Evolutionary conservation across 2,113 vertebrate species (phyloP), one percentile per base, ranked within the genome.

Genomic region (Paratilapia polleni): DNA sequence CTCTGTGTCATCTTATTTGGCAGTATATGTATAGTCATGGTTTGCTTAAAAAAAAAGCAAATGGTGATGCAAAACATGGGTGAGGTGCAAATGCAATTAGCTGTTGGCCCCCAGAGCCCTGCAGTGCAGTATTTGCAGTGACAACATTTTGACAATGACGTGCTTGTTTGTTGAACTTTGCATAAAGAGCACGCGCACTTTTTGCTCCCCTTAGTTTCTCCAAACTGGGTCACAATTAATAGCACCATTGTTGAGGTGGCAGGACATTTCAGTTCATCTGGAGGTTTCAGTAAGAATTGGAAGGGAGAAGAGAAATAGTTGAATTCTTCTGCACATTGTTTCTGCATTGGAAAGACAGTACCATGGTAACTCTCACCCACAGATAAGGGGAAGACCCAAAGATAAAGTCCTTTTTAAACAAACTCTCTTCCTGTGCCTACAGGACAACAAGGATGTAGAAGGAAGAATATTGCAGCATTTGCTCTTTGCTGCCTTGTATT

Each of bases 141-240:
- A 22, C 78, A 70, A 66, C 52, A 34, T 15, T 82, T 36, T 80
- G 49, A 92, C 88, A 90, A 87, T 88, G 88, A 73, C 61, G 34
- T 87, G 88, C 68, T 82, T 94, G 83, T 92, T 76, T 58, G 68
- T 26, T 84, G 80, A 87, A 88, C 85, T 89, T 88, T 85, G 84
- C 78, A 59, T 61, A 80, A 81, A 78, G 86, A 80, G 83, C 77
- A 77, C 80, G 81, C 54, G 77, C 81, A 76, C 80, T 6, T 66
- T 82, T 87, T 43, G 43, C 83, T 77, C 64, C 62, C 58, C 74
- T 75, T 63, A 20, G 73, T 68, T 41, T 17, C 28, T 24, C 13
- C 20, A 78, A 93, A 87, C 75, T 87, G 83, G 91, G 89, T 93
- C 92, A 86, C 63, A 81, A 78, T 90, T 86, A 91, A 58, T 52